Evolutionary conservation across 2,888 invertebrate species (phyloP).

Genomic region (Philhelius pedissequus): DNA sequence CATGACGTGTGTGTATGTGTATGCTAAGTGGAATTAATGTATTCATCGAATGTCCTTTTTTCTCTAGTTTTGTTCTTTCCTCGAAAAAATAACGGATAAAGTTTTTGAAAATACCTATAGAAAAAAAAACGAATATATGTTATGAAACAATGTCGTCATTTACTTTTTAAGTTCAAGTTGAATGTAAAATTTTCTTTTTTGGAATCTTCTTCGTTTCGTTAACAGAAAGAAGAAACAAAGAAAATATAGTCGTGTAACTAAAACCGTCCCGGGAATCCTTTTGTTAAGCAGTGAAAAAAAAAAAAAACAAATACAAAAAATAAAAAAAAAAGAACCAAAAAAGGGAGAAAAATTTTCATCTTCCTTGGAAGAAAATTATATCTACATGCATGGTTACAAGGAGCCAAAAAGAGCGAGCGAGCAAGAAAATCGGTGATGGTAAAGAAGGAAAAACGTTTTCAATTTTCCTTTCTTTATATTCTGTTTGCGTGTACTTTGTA

Average conservation of each 20-base stretch:
- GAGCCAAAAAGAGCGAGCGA: conserved; percentile 51
- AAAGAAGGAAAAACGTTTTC: conserved; percentile 66
- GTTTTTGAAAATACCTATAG: conserved; percentile 22
- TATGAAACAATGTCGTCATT: conserved; percentile 64
- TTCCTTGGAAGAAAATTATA: conserved; percentile 63
- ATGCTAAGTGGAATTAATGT: conserved; percentile 35
- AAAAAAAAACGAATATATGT: conserved; percentile 36
- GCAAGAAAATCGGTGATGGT: conserved; percentile 61
- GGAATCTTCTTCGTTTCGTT: conserved; percentile 30
- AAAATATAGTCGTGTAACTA: conserved; percentile 70
- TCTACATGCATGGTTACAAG: conserved; percentile 65
- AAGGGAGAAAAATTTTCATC: conserved; percentile 60
- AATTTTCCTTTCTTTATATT: conserved; percentile 68
- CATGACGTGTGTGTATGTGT: conserved; percentile 44
- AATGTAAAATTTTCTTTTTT: conserved; percentile 51
- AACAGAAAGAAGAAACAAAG: conserved; percentile 67
- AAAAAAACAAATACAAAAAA: conserved; percentile 32
- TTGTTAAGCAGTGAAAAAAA: conserved; percentile 54
- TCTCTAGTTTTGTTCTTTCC: not conserved
- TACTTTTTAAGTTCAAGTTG: conserved; percentile 65
- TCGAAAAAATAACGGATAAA: conserved; percentile 31
- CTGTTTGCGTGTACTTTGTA: conserved; percentile 69
- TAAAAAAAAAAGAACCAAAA: conserved; percentile 60
- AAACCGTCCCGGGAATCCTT: conserved; percentile 71
- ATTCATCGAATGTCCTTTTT: conserved; percentile 10